Evolutionary conservation across 1,140 invertebrate species (phyloP).

Genomic region (Acyrthosiphon pisum): DNA sequence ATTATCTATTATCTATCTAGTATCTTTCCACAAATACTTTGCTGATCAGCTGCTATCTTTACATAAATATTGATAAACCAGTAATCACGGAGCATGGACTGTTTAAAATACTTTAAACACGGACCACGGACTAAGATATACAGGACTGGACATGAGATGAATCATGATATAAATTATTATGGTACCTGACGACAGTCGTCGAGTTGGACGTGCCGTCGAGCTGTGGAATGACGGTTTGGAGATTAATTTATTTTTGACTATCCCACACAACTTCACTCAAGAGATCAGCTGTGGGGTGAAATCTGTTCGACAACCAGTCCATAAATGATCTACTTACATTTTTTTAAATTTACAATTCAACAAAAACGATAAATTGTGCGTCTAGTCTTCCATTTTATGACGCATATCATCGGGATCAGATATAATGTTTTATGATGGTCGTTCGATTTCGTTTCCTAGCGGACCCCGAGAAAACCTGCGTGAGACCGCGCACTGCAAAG

Average conservation of each 20-base stretch:
- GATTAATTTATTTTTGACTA: background rate
- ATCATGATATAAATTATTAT: too few relatives aligned
- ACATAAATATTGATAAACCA: too few relatives aligned
- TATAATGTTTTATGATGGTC: background rate
- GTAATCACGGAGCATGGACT: too few relatives aligned
- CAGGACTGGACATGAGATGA: too few relatives aligned
- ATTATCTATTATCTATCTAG: too few relatives aligned
- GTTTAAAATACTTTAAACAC: too few relatives aligned
- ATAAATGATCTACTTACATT: constrained; percentile 44
- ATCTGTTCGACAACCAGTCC: background rate
- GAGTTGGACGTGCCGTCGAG: background rate
- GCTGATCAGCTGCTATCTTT: too few relatives aligned
- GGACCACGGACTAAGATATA: too few relatives aligned
- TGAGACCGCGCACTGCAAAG: background rate
- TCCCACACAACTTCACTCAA: background rate
- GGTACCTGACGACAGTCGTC: background rate
- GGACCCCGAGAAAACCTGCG: background rate
- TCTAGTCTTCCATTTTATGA: constrained; percentile 49
- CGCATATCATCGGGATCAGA: constrained; percentile 25
- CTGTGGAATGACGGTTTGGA: background rate
- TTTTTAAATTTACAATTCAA: background rate
- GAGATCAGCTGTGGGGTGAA: too few relatives aligned
- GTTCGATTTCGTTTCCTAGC: background rate
- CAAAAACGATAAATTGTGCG: background rate
- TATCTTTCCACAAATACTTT: too few relatives aligned